These are phyloP conservation scores for Pseudococcus jackbeardsleyi DNA, from an alignment of 2,888 invertebrate species.

Conservation along the genomic window DNA sequence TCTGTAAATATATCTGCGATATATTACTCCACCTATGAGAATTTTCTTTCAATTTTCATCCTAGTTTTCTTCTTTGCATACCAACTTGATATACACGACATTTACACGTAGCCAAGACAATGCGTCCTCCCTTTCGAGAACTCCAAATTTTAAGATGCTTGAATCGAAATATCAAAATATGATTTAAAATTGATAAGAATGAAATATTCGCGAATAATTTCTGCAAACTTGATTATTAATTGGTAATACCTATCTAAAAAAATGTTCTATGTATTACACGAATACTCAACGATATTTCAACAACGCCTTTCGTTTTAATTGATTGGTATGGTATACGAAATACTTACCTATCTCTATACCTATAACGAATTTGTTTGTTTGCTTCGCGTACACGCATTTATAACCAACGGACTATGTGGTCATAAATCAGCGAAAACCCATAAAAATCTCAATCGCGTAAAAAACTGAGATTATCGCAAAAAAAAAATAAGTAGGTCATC, in stretches of 20 bases:
- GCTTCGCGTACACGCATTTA: background rate
- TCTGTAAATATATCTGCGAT: no score
- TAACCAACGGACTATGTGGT: background rate
- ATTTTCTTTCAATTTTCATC: background rate
- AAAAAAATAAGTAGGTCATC: conserved; percentile 25
- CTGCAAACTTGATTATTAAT: no score
- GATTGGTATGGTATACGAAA: background rate
- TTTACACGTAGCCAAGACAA: no score
- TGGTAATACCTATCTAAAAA: no score
- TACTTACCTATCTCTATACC: background rate
- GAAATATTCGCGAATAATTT: no score
- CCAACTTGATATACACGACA: no score
- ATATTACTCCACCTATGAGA: background rate
- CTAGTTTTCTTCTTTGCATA: background rate
- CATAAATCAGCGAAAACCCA: conserved; percentile 10
- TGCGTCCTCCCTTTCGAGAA: background rate
- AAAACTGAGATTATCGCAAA: conserved; percentile 1
- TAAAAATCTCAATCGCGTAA: conserved; percentile 17
- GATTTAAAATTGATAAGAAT: no score
- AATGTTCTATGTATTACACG: no score
- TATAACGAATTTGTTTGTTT: background rate
- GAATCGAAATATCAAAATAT: no score
- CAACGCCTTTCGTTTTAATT: background rate
- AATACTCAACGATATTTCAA: background rate
- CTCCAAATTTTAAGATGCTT: background rate